A percentile compares a stretch with the other conserved stretches of the same genome.
Evolutionary conservation across 2,797 vertebrate genomes (phyloP).

Genomic region (Kryptopterus vitreolus): DNA sequence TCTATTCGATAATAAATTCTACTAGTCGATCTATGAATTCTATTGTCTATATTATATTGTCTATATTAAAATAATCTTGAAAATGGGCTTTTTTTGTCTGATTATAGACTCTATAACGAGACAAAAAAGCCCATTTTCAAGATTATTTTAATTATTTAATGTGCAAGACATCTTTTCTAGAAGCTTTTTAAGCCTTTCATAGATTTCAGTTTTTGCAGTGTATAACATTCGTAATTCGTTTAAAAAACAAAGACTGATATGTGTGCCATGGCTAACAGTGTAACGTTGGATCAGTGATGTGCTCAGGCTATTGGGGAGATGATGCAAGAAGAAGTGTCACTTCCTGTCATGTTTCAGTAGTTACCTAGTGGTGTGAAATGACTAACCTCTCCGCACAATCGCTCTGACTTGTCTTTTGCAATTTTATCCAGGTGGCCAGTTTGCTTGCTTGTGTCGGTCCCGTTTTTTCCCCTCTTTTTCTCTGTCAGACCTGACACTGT

Average conservation of each 20-base stretch:
- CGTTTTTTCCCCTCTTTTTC: constrained; percentile 5
- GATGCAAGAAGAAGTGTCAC: constrained; percentile 5
- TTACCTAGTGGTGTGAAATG: constrained; percentile 27
- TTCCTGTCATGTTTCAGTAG: constrained; percentile 30
- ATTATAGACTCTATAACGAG: too few relatives aligned
- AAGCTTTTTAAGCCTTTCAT: too few relatives aligned
- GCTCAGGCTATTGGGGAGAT: constrained; percentile 9
- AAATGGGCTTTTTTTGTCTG: too few relatives aligned
- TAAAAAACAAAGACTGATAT: constrained; percentile 1
- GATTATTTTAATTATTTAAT: too few relatives aligned
- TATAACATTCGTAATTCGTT: not conserved
- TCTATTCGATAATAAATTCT: too few relatives aligned
- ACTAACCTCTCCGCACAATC: constrained; percentile 10
- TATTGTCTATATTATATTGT: too few relatives aligned
- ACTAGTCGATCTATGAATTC: too few relatives aligned
- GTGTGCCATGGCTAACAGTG: constrained; percentile 14
- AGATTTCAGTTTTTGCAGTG: too few relatives aligned
- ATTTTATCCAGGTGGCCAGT: constrained; percentile 34
- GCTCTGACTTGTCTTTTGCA: constrained; percentile 16
- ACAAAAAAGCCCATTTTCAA: too few relatives aligned
- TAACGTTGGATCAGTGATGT: constrained; percentile 32
- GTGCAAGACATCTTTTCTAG: too few relatives aligned
- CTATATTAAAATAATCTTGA: too few relatives aligned
- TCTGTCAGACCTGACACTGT: not conserved
- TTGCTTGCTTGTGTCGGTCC: constrained; percentile 29